These are phyloP conservation scores for Phalloptychus januarius DNA, from an alignment of 2,797 vertebrate genomes.

Conservation along the genomic window DNA sequence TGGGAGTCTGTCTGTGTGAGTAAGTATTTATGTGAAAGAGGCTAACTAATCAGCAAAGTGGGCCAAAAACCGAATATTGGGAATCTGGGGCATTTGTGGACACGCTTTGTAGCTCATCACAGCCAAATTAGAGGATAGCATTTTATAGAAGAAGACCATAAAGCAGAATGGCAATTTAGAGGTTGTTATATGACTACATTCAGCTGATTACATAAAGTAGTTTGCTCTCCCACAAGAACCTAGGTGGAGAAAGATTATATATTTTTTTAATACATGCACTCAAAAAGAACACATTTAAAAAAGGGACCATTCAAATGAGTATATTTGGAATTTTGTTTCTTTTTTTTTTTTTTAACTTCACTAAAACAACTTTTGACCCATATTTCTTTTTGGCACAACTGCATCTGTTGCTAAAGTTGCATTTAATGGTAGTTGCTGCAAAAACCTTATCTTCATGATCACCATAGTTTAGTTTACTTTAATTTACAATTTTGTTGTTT, in stretches of 20 bases:
- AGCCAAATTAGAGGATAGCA: conserved; percentile 38
- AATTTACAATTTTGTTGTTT: not conserved
- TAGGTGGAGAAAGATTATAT: conserved; percentile 9
- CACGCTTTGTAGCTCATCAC: conserved; percentile 55
- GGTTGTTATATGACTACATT: conserved; percentile 30
- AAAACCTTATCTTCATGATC: not conserved
- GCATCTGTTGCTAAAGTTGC: not conserved
- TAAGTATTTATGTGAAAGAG: conserved; percentile 76
- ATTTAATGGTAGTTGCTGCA: not conserved
- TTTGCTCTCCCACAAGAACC: conserved; percentile 2
- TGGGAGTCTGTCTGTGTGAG: conserved; percentile 80
- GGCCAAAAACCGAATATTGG: conserved; percentile 72
- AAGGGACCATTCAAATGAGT: not conserved
- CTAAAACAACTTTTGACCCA: not conserved
- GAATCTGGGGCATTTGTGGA: conserved; percentile 66
- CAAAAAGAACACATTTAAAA: not conserved
- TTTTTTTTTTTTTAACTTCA: not conserved
- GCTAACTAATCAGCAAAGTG: conserved; percentile 74
- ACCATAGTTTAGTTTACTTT: not conserved
- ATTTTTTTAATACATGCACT: not conserved
- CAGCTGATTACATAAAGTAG: conserved; percentile 30
- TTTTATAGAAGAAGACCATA: conserved; percentile 51
- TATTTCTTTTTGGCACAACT: not conserved
- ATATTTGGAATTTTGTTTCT: not conserved
- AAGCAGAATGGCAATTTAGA: conserved; percentile 42